These are phyloP conservation scores for Palloptera scutellata DNA, from an alignment of 2,888 invertebrate genomes.

Conservation along the genomic window DNA sequence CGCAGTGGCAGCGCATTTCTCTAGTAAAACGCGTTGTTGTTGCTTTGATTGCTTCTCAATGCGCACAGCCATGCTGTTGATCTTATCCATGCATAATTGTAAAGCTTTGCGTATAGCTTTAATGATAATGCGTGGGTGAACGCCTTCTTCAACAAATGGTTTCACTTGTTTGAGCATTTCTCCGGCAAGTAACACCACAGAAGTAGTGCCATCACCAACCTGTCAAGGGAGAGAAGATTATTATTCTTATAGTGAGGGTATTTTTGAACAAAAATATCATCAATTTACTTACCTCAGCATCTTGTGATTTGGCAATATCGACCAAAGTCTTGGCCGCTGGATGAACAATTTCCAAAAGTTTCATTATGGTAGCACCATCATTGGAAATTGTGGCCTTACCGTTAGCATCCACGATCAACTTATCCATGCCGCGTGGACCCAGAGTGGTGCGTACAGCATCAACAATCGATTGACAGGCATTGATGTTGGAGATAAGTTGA, in stretches of 20 bases:
- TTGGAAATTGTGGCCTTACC: conserved; percentile 98
- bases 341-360: conserved; percentile 96
- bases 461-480: conserved; percentile 93
- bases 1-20: conserved; percentile 94
- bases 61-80: conserved; percentile 83
- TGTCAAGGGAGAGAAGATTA: conserved; percentile 53
- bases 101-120: conserved; percentile 87
- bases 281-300: conserved; percentile 82
- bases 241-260: not conserved
- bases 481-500: conserved; percentile 96
- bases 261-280: not conserved
- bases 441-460: conserved; percentile 96
- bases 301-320: conserved; percentile 99
- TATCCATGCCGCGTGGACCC: conserved; percentile 99
- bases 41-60: conserved; percentile 73
- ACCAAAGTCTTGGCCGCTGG: conserved; percentile 98
- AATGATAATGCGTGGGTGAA: conserved; percentile 92
- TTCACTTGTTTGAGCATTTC: conserved; percentile 95
- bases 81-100: conserved; percentile 81
- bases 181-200: conserved; percentile 93
- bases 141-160: conserved; percentile 94
- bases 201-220: conserved; percentile 99
- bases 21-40: conserved; percentile 67
- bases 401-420: conserved; percentile 88
- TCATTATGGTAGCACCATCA: conserved; percentile 99